Conservation (phyloP, 2,113 vertebrate genomes). For the Callaeas wilsoni region DNA sequence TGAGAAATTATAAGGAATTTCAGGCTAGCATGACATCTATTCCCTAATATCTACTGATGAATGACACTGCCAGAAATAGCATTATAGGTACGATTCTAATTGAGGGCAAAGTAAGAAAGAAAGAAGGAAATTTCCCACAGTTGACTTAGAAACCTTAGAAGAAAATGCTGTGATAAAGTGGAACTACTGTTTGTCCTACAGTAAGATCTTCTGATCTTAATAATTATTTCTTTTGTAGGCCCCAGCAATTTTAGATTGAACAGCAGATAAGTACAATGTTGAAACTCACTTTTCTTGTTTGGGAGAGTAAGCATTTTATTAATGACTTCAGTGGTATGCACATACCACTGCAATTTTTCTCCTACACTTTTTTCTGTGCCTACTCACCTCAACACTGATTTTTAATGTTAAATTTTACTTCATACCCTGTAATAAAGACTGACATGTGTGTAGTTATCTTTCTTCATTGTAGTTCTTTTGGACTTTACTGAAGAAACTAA, state of each 20-base stretch:
- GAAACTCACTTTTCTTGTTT: conserved; percentile 47
- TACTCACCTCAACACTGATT: not conserved
- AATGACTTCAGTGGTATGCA: not conserved
- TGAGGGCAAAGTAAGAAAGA: not conserved
- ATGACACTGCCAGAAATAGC: conserved; percentile 10
- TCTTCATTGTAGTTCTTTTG: not conserved
- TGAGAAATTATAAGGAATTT: conserved; percentile 19
- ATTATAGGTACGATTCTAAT: not conserved
- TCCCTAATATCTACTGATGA: not conserved
- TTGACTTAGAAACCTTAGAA: conserved; percentile 25
- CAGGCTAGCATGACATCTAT: not conserved
- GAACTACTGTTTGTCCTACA: conserved; percentile 32
- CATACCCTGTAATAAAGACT: not conserved
- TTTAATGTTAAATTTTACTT: not conserved
- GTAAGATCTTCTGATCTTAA: conserved; percentile 39
- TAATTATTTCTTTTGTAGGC: conserved; percentile 32
- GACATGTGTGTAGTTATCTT: not conserved
- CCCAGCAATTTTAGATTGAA: conserved; percentile 22
- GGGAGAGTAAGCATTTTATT: conserved; percentile 16
- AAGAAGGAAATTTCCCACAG: conserved; percentile 35
- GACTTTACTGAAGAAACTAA: not conserved
- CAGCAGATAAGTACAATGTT: not conserved
- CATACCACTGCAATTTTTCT: not conserved
- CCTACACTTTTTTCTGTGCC: not conserved
- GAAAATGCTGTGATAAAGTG: conserved; percentile 10